A percentile compares a stretch with the other conserved stretches of the same genome.
Conservation (phyloP, 2,888 invertebrate genomes). For the Arrhopalites spinosus region DNA sequence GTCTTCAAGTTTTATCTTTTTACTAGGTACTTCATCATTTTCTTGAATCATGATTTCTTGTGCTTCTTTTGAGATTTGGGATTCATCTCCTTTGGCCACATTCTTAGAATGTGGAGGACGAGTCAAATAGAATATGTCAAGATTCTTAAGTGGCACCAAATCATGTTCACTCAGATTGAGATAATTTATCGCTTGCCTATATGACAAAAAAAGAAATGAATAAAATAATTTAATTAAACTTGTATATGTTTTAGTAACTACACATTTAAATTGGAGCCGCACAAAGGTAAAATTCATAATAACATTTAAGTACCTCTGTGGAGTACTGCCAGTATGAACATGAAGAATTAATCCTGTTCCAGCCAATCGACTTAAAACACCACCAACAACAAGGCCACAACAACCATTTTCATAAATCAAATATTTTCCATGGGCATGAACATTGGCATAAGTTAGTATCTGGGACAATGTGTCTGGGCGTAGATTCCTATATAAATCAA, state of each 20-base stretch:
- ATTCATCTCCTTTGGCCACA: background rate
- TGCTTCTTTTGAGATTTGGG: background rate
- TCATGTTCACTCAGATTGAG: conserved; percentile 79
- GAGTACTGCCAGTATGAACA: conserved; percentile 79
- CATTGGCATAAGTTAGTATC: conserved; percentile 78
- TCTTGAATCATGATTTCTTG: background rate
- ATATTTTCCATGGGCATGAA: conserved; percentile 74
- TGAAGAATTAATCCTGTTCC: conserved; percentile 72
- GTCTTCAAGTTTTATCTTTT: conserved; percentile 21
- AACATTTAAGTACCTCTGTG: conserved; percentile 65
- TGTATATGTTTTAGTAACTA: too few species aligned
- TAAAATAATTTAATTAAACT: background rate
- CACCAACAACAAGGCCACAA: conserved; percentile 81
- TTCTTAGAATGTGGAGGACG: background rate
- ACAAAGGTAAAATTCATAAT: background rate
- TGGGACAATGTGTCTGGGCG: conserved; percentile 88
- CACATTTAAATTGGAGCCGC: too few species aligned
- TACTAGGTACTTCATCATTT: background rate
- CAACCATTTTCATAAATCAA: conserved; percentile 88
- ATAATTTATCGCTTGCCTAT: conserved; percentile 71
- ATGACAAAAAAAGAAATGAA: background rate
- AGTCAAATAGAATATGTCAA: conserved; percentile 74
- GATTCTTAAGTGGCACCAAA: conserved; percentile 71
- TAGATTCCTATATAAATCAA: conserved; percentile 64
- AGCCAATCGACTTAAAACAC: conserved; percentile 71